Base-by-base conservation (phyloP, 1,140 invertebrate genomes). In the Aphelinus atriplicis region DNA sequence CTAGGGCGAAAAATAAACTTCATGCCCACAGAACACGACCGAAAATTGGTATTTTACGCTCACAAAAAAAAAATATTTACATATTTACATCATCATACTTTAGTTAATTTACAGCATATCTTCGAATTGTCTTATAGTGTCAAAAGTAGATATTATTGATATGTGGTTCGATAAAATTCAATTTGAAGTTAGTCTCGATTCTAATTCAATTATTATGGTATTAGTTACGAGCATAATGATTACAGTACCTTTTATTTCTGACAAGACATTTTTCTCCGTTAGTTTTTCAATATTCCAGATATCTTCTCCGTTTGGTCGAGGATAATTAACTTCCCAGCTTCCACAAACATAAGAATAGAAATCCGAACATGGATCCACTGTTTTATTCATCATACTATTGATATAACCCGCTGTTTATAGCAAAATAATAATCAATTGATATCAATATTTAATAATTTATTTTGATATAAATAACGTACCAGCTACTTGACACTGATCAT, bases 341-440 rank as follows among this genome's bases (percentile, higher is more conserved):
- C 73, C 73, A 46, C 73, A 75, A 1, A 66, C 66, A n/a, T 70
- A 75, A 46, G 51, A 47, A 26, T 75, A 70, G 50, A 75, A 75
- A 51, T 75, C 43, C 2, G 58, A 53, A 42, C 73, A 75, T 43
- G 73, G 73, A 60, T 75, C 57, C 1, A 65, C 66, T 2, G 60
- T 62, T 46, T 70, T 70, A 42, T 75, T 65, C 53, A 75, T 70
- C 45, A 48, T 7, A 4, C 42, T 46, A n/a, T 48, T 74, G n/a
- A 74, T 68, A 2, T 68, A 10, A 10, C 26, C 5, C 1, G 73
- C 73, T 74, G 26, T 26, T 26, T 0, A 26, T 26, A 26, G 26
- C 26, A 26, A 62, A 45, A 67, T 48, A 50, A 55, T 26, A 7
- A 51, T 4, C 6, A 26, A 53, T 9, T 55, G 46, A 50, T 66